Conservation (phyloP, 2,113 vertebrate species). For the Delphinus delphis region DNA sequence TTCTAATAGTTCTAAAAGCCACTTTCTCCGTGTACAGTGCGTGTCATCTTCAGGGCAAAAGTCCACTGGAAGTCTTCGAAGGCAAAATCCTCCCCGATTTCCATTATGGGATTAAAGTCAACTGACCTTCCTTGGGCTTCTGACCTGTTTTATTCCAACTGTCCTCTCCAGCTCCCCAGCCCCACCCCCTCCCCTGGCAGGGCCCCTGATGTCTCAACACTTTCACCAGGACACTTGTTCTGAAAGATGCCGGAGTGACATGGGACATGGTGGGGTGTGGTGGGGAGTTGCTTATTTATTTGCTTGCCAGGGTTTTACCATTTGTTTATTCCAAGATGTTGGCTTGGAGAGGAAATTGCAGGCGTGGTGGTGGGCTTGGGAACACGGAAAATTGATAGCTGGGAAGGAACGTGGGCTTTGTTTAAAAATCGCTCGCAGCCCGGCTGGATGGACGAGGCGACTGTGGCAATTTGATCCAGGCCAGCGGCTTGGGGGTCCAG, state of each 20-base stretch:
- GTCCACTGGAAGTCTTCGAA: conserved; percentile 74
- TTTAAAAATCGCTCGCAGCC: not conserved
- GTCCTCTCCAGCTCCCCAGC: not conserved
- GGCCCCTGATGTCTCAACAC: not conserved
- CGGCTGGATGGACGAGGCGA: rapidly evolving
- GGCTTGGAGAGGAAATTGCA: not conserved
- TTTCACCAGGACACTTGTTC: not conserved
- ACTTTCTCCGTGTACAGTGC: conserved; percentile 71
- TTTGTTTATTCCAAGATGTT: not conserved
- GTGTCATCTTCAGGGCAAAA: conserved; percentile 77
- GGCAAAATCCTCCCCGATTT: conserved; percentile 70
- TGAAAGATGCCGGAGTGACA: not conserved
- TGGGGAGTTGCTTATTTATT: not conserved
- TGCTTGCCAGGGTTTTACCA: not conserved
- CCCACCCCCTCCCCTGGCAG: not conserved
- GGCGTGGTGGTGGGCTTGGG: not conserved
- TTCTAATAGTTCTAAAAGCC: conserved; percentile 86
- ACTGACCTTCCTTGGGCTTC: conserved; percentile 62
- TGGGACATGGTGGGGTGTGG: not conserved
- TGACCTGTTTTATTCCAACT: conserved; percentile 48
- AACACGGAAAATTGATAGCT: not conserved
- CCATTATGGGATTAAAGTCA: conserved; percentile 76
- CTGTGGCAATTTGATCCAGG: not conserved
- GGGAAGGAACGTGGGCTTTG: not conserved
- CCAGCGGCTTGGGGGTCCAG: rapidly evolving